phyloP scores from a whole-genome alignment of 2,113 vertebrate genomes.

The Hemicordylus capensis region DNA sequence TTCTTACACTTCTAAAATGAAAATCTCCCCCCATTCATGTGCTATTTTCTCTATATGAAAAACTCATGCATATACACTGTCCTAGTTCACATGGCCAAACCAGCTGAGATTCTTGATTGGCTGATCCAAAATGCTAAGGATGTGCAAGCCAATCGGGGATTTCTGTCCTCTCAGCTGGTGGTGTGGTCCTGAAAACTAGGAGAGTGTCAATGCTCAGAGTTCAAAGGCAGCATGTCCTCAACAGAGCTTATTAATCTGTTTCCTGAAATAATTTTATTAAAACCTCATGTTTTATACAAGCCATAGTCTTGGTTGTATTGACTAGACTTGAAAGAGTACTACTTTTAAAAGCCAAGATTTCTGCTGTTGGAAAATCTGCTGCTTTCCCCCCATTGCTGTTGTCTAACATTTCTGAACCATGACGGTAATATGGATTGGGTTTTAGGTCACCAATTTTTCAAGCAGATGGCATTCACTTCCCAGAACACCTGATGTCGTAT shows the following conservation, averaged over 20 bases:
- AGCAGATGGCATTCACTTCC: background rate
- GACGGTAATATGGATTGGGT: background rate
- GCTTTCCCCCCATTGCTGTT: background rate
- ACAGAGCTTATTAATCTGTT: slow-evolving; percentile 7
- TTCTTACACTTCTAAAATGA: too few species aligned
- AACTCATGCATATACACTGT: too few species aligned
- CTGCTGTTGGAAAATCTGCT: slow-evolving; percentile 24
- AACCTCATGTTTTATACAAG: slow-evolving; percentile 64
- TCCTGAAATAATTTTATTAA: slow-evolving; percentile 51
- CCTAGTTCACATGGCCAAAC: too few species aligned
- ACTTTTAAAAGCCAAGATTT: slow-evolving; percentile 17
- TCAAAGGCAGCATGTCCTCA: slow-evolving; percentile 1
- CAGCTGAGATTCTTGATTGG: too few species aligned
- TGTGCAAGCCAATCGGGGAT: background rate
- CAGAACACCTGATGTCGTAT: background rate
- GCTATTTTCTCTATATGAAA: too few species aligned
- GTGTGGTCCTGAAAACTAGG: background rate
- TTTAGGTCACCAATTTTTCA: slow-evolving; percentile 15
- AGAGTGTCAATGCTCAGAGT: too few species aligned
- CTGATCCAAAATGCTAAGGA: too few species aligned
- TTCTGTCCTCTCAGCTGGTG: background rate
- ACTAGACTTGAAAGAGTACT: slow-evolving; percentile 43
- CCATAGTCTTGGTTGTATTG: slow-evolving; percentile 43
- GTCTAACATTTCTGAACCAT: background rate
- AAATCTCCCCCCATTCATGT: too few species aligned